Conservation (phyloP, 2,113 vertebrate species). For the Hypomesus transpacificus region DNA sequence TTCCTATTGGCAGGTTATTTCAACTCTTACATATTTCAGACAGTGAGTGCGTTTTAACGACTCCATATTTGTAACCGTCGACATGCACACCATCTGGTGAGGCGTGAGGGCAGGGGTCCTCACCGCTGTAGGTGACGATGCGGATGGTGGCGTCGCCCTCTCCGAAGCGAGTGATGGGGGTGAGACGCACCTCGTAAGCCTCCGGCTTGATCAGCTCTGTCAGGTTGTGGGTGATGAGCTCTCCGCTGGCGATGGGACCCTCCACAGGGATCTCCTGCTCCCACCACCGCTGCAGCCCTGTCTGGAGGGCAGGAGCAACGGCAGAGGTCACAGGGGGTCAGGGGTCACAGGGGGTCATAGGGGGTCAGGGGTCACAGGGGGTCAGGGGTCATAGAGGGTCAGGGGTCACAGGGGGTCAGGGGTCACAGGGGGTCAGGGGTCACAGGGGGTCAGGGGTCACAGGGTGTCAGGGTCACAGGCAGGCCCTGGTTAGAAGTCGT, state of each 20-base stretch:
- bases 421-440: background rate
- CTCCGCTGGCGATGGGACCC: slow-evolving; percentile 86
- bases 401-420: too few species aligned
- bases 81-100: too few species aligned
- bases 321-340: background rate
- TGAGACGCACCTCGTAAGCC: slow-evolving; percentile 91
- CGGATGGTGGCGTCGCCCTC: slow-evolving; percentile 94
- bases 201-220: slow-evolving; percentile 94
- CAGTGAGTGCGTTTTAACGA: too few species aligned
- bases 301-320: slow-evolving; percentile 63
- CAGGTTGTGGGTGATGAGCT: slow-evolving; percentile 94
- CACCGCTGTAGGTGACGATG: slow-evolving; percentile 95
- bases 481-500: too few species aligned
- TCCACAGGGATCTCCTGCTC: slow-evolving; percentile 95
- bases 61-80: too few species aligned
- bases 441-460: background rate
- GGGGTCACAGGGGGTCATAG: background rate
- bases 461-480: too few species aligned
- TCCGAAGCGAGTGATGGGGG: slow-evolving; percentile 92
- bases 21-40: too few species aligned
- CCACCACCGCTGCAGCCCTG: slow-evolving; percentile 95
- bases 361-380: background rate
- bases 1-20: background rate
- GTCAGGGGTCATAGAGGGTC: background rate
- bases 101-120: slow-evolving; percentile 44